Base-by-base conservation (phyloP, 2,113 vertebrate species). In the Caranx ignobilis region DNA sequence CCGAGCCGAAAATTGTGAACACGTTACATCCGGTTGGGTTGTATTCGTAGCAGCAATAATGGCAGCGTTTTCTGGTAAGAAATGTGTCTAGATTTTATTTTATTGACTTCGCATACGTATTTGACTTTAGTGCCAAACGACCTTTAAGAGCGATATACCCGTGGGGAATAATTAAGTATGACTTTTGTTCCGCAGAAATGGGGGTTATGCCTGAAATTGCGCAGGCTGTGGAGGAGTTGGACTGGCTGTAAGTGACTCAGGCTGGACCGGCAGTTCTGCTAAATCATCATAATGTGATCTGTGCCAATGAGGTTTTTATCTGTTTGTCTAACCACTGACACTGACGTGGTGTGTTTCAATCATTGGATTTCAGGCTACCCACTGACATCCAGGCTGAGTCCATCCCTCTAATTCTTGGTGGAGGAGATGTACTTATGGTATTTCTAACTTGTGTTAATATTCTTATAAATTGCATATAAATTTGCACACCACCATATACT, bases 341-440 rank as follows among this genome's bases (percentile, higher is more conserved):
- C 5, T 37, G 0, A 50, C 34, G 10, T 75, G 10, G 59, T 19
- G 9, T 9, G 15, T 79, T 43, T 9, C 0, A 39, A 45, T 66
- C 0, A 10, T 26, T n/a, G 69, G 48, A 87, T 91, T 84, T 4
- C 81, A 99, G 98, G 57, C 95, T 99, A 6, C 98, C 98, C 11
- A 99, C 98, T 9, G 98, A 99, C 93, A 99, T 99, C 88, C 98
- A 99, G 88, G 96, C 98, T 26, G 98, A 99, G 83, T 99, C 98
- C 1, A 96, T 99, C 57, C 98, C 98, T 0, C 45, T 99, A 72
- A 99, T 99, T 79, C 94, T 99, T 1, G 98, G 98, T 87, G 98
- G 98, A 79, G 98, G 98, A 52, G 98, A 99, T 79, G 98, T 99
- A 0, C 97, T 99, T 0, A 99, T 99, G 98, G 98, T 99, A 91